These are phyloP conservation scores for Phenacoccus solenopsis DNA, from an alignment of 1,140 invertebrate species.

Conservation along the genomic window DNA sequence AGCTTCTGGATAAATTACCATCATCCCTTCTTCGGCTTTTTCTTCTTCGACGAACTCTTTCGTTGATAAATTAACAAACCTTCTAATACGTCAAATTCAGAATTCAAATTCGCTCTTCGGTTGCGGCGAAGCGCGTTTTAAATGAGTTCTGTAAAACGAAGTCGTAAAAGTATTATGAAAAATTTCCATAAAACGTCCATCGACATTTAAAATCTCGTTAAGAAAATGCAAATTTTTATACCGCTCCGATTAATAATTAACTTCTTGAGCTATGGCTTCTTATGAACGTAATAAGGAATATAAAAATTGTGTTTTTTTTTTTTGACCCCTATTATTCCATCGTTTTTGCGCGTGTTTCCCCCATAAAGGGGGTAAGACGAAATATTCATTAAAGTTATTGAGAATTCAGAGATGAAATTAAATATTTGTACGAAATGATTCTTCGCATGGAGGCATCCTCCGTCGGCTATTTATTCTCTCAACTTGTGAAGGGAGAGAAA, in stretches of 20 bases:
- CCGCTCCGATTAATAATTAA: neutral
- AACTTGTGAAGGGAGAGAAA: no score
- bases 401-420: neutral
- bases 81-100: neutral
- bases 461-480: no score
- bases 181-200: neutral
- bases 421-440: neutral
- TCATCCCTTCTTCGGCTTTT: neutral
- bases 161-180: neutral
- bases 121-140: neutral
- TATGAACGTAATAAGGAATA: neutral
- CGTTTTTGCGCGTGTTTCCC: neutral
- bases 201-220: slow-evolving; percentile 2
- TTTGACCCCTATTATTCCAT: neutral
- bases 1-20: neutral
- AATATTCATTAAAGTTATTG: slow-evolving; percentile 3
- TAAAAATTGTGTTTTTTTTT: neutral
- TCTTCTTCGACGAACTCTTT: neutral
- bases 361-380: neutral
- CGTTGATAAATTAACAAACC: neutral
- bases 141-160: neutral
- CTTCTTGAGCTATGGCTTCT: neutral
- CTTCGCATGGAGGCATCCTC: no score
- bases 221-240: neutral
- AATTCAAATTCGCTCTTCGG: neutral